These are phyloP conservation scores for Actinernus sp. DNA, from an alignment of 92 coral and sea anemone species.

Conservation along the genomic window DNA sequence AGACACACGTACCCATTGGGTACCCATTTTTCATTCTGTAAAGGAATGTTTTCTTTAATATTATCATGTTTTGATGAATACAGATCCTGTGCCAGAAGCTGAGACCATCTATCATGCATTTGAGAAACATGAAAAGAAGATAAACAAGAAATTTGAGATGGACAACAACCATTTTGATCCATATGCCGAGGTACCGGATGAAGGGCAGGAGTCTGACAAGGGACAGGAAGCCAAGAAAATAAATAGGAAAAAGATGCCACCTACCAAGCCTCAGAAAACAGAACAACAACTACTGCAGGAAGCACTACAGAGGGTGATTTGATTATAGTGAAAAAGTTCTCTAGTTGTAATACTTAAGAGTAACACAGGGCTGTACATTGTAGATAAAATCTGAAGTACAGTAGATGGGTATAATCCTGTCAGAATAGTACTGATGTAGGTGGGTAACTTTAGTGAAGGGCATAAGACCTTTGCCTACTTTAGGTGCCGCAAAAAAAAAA, in stretches of 20 bases:
- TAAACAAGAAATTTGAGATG: constrained; percentile 18
- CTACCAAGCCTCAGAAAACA: constrained; percentile 70
- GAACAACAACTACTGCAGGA: constrained; percentile 75
- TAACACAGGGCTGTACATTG: too few relatives aligned
- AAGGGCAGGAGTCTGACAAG: constrained; percentile 47
- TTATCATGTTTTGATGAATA: not conserved
- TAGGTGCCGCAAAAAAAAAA: too few relatives aligned
- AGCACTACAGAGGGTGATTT: constrained; percentile 58
- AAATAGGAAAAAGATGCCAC: constrained; percentile 51
- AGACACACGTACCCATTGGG: too few relatives aligned
- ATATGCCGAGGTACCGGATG: constrained; percentile 25
- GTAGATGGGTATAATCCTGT: too few relatives aligned
- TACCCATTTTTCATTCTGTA: too few relatives aligned
- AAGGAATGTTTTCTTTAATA: not conserved
- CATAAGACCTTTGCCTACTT: too few relatives aligned
- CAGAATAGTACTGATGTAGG: too few relatives aligned
- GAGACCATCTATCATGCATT: constrained; percentile 89
- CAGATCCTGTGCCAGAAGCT: constrained; percentile 87
- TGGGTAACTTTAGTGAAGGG: too few relatives aligned
- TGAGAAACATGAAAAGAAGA: constrained; percentile 51
- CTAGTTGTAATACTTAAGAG: too few relatives aligned
- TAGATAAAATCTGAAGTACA: too few relatives aligned
- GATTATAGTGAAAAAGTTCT: too few relatives aligned
- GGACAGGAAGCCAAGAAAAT: constrained; percentile 38
- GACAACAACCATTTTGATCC: constrained; percentile 57